Evolutionary conservation across 2,888 invertebrate species (phyloP), one percentile per base, ranked within the genome.

Genomic region (Melanchra persicariae): DNA sequence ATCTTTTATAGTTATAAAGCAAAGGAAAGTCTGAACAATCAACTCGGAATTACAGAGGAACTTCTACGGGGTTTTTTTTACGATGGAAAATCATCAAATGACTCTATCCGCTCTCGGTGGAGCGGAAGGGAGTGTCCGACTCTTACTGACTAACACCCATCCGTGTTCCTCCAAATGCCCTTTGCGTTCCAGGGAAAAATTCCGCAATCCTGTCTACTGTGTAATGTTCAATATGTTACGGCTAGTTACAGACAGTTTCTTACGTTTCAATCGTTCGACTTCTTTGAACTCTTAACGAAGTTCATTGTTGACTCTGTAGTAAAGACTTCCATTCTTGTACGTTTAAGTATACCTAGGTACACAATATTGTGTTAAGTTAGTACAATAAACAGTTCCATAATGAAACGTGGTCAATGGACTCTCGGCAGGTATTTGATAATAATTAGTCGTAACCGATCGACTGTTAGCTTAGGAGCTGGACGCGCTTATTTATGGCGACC

Each of bases 401-500:
- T 55, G 12, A 60, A 79, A 83, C 60, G 72, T 70, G 22, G 59
- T 61, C 61, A 65, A 51, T 60, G 47, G 37, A 51, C 59, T 54
- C 45, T 52, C 47, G 37, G 58, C 52, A 72, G 61, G 69, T 69
- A 67, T 77, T 49, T 61, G 22, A 75, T 76, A 69, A 79, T 72
- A 70, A 52, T 45, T 69, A 43, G 57, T 54, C 30, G 59, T 57
- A 58, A 70, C 45, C 24, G 40, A 78, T 75, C 69, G 59, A 45
- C 54, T 81, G 75, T 81, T 83, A 78, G 81, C 61, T 74, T 75
- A 81, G 84, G 71, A 73, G 57, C 26, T 60, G 62, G 2, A 24
- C 17, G 54, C 55, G 34, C 45, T 68, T 61, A 66, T 68, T 63
- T 69, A 67, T 64, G 12, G 60, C 40, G 34, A 49, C 74, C 63